Base-by-base conservation (phyloP, 2,888 invertebrate species). In the Leptopilina myrica region DNA sequence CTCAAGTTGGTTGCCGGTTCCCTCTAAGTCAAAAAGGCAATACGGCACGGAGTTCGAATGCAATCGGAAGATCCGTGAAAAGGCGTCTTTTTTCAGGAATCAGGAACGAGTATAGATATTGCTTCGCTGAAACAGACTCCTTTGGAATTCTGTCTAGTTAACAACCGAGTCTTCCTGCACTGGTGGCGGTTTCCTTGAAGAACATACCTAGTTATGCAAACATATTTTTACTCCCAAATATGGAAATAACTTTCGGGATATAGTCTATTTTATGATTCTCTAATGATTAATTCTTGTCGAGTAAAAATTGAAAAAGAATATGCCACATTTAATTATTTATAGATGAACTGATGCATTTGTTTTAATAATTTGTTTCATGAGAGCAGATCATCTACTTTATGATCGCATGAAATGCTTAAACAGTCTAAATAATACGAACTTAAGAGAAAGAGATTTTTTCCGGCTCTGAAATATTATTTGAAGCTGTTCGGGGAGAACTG, bases 161-260 rank as follows among this genome's bases (percentile, higher is more conserved):
- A 83, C 82, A 81, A 83, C 83, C 83, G 82, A 64, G 78, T 80
- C 83, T 81, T 83, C 83, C 83, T 81, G 82, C 78, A 78, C 78
- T 79, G 79, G 69, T 77, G 76, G 78, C 56, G 79, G 76, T 79
- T 82, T 73, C 76, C 78, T 79, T 80, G 76, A 80, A 53, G 77
- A 67, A 33, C 73, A 73, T 69, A 33, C 77, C 77, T 77, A 76
- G 78, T 78, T 78, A 75, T 56, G 76, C 78, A 49, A 78, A 79
- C 65, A 53, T 40, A 65, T 40, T 15, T 20, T 5, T 11, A 65
- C 53, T 65, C 9, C 76, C 65, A 65, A 49, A n/a, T 49, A 56
- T 73, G 76, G 67, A 79, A 76, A 78, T 64, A 46, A 76, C n/a
- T 69, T 69, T 69, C 20, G 49, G 69, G 69, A 69, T 53, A 53